phyloP scores from a whole-genome alignment of 2,113 vertebrate genomes.

The Otis tarda region DNA sequence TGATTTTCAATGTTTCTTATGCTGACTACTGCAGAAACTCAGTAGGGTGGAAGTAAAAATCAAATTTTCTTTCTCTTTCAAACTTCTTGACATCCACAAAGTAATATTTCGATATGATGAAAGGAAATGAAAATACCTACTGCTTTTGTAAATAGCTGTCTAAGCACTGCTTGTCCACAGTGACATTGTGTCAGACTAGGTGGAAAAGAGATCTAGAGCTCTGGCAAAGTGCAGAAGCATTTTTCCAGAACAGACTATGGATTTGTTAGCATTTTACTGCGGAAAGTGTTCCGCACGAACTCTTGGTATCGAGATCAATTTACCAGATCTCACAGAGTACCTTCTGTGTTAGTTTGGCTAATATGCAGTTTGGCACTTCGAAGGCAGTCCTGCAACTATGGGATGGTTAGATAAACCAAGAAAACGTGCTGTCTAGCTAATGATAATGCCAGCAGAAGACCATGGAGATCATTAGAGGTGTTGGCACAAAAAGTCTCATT shows the following conservation, averaged over 20 bases:
- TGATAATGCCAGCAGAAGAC: background rate
- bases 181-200: background rate
- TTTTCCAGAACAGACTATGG: background rate
- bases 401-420: background rate
- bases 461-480: background rate
- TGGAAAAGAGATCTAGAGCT: background rate
- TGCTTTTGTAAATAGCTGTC: background rate
- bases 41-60: background rate
- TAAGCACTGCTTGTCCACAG: background rate
- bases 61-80: background rate
- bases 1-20: background rate
- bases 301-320: background rate
- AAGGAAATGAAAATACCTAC: background rate
- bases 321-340: too few relatives aligned
- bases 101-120: background rate
- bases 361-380: background rate
- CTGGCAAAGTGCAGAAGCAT: background rate
- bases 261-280: background rate
- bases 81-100: background rate
- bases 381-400: background rate
- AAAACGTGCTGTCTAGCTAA: background rate
- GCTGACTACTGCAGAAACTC: background rate
- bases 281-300: background rate
- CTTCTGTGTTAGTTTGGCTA: background rate
- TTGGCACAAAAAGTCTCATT: background rate